Conservation (phyloP, 2,888 invertebrate species). For the Tetragonula carbonaria region DNA sequence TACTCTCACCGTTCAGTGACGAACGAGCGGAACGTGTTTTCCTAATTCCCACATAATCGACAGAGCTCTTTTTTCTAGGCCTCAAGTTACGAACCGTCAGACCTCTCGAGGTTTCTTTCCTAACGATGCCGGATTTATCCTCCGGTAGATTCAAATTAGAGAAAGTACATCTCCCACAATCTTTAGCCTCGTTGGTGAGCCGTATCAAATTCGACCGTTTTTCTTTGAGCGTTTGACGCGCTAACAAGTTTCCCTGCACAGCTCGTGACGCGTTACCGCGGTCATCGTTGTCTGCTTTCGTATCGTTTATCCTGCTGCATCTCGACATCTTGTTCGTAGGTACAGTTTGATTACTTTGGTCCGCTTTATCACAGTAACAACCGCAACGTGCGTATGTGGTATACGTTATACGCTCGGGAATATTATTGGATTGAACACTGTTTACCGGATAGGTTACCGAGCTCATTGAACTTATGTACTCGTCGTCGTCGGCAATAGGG, state of each 20-base stretch:
- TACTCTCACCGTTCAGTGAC: background rate
- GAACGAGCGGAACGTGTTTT: constrained; percentile 18
- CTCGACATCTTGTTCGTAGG: constrained; percentile 24
- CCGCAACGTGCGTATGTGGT: constrained; percentile 65
- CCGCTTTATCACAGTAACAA: constrained; percentile 67
- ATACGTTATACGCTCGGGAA: constrained; percentile 55
- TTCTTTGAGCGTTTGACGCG: background rate
- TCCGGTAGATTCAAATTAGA: background rate
- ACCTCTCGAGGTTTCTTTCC: background rate
- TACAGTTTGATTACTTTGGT: constrained; percentile 54
- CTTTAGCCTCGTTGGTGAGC: background rate
- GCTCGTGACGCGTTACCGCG: background rate
- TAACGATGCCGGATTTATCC: background rate
- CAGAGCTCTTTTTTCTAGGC: constrained; percentile 73
- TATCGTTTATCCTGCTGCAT: constrained; percentile 9
- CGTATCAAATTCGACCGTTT: background rate
- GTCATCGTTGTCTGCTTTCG: background rate
- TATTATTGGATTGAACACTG: constrained; percentile 16
- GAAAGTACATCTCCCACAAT: background rate
- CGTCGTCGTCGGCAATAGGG: constrained; percentile 63
- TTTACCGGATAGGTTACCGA: constrained; percentile 56
- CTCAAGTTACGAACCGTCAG: constrained; percentile 66
- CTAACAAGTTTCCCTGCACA: background rate
- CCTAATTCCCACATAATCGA: constrained; percentile 65
- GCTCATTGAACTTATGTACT: constrained; percentile 63